Evolutionary conservation across 2,888 invertebrate genomes (phyloP), one percentile per base, ranked within the genome.

Genomic region (Ophraella communa): DNA sequence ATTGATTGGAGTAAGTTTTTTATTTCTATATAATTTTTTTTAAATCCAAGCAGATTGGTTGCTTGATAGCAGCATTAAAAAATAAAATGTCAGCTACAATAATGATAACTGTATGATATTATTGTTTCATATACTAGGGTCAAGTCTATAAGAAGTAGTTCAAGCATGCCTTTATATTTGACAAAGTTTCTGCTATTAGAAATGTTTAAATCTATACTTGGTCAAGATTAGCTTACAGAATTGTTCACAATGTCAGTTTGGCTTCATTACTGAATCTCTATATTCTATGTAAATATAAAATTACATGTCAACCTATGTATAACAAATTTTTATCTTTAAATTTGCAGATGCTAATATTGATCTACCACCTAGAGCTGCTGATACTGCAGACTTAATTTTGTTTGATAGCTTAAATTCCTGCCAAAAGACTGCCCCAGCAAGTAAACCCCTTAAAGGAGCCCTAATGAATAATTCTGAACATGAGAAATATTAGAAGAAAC

Each of bases 1-100:
- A 30, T 52, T 18, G 20, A 52, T 18, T 52, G 51, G 18, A 30
- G 51, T 52, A 52, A 51, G 58, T 3, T n/a, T 33, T 33, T 33
- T n/a, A 33, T 10, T 33, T 27, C n/a, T 33, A n/a, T n/a, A 33
- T 33, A 33, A 0, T 33, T 33, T 33, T 10, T 33, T n/a, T 33
- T 3, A n/a, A 10, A 33, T 33, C 33, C 33, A 33, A 33, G n/a
- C 1, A n/a, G 10, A 27, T 27, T n/a, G n/a, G n/a, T n/a, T n/a
- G n/a, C n/a, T n/a, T n/a, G n/a, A n/a, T n/a, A n/a, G 33, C n/a
- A 33, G 33, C 10, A n/a, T 33, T 4, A 33, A 33, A 33, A 33
- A 33, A n/a, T n/a, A 33, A 3, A n/a, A 33, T 33, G n/a, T 33
- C 33, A n/a, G 33, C 33, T 3, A 33, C n/a, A 10, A 33, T 33